Percentiles rank a stretch among this genome's conserved stretches.
phyloP scores from a whole-genome alignment of 2,888 invertebrate species.

The Yponomeuta sedellus region DNA sequence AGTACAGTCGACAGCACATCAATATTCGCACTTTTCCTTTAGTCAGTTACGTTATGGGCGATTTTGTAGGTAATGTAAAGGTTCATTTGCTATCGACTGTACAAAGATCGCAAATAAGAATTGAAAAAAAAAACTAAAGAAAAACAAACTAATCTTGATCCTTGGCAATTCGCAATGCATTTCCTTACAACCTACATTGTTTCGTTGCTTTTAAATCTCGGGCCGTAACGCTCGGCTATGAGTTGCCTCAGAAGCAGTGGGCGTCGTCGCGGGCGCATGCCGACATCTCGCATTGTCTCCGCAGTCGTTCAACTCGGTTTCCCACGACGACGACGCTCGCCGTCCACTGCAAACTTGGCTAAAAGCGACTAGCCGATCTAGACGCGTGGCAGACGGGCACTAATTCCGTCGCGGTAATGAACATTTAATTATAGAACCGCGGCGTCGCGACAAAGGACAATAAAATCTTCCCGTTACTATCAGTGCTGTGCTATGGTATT shows the following conservation, averaged over 20 bases:
- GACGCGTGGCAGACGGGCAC: constrained; percentile 69
- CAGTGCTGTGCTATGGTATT: constrained; percentile 8
- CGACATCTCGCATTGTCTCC: constrained; percentile 66
- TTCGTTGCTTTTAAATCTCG: background rate
- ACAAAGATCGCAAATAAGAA: too few species aligned
- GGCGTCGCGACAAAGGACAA: background rate
- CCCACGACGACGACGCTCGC: constrained; percentile 71
- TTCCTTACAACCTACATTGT: background rate
- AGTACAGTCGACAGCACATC: too few species aligned
- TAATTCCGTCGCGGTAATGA: constrained; percentile 65
- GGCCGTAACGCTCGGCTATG: constrained; percentile 1
- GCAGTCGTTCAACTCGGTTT: constrained; percentile 75
- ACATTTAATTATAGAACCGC: constrained; percentile 40
- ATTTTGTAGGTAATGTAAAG: too few species aligned
- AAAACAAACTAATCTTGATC: background rate
- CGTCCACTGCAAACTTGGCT: constrained; percentile 63
- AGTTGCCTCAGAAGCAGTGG: constrained; percentile 31
- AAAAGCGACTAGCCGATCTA: constrained; percentile 73
- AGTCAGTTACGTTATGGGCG: too few species aligned
- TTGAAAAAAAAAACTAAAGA: background rate
- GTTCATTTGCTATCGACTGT: too few species aligned
- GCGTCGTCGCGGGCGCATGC: constrained; percentile 46
- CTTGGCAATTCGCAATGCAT: background rate
- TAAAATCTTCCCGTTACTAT: background rate
- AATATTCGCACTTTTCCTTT: too few species aligned